Evolutionary conservation across 92 coral and sea anemone species (phyloP).

Genomic region (Nematostella vectensis): DNA sequence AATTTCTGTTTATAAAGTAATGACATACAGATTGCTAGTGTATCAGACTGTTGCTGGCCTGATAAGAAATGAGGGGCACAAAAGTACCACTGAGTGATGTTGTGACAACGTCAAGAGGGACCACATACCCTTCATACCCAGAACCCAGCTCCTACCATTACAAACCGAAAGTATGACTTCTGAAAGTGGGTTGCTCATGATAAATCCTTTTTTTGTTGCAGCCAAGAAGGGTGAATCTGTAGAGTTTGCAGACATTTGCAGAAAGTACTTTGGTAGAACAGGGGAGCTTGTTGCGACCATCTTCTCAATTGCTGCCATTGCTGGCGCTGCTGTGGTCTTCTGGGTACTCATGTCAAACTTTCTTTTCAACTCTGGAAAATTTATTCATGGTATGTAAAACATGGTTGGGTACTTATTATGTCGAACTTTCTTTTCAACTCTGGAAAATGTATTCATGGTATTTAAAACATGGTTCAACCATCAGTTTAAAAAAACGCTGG

Average conservation of each 20-base stretch:
- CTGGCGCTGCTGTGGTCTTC: constrained; percentile 83
- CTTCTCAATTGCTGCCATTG: constrained; percentile 79
- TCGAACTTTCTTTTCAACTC: constrained; percentile 79
- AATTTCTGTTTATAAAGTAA: too few species aligned
- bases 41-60: too few species aligned
- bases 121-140: too few species aligned
- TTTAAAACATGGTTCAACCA: too few species aligned
- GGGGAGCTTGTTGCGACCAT: constrained; percentile 76
- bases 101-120: too few species aligned
- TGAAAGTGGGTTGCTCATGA: too few species aligned
- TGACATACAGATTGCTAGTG: too few species aligned
- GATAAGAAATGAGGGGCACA: too few species aligned
- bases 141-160: not conserved
- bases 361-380: constrained; percentile 77
- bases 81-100: too few species aligned
- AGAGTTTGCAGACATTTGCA: constrained; percentile 93
- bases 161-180: not conserved
- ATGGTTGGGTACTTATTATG: too few species aligned
- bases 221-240: constrained; percentile 59
- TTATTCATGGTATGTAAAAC: constrained; percentile 89
- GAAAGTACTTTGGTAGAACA: constrained; percentile 57
- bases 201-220: constrained; percentile 11
- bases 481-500: too few species aligned
- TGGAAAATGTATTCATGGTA: constrained; percentile 87
- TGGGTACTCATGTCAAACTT: constrained; percentile 95